Evolutionary conservation across 2,113 vertebrate species (phyloP).

Genomic region (Malurus elegans): DNA sequence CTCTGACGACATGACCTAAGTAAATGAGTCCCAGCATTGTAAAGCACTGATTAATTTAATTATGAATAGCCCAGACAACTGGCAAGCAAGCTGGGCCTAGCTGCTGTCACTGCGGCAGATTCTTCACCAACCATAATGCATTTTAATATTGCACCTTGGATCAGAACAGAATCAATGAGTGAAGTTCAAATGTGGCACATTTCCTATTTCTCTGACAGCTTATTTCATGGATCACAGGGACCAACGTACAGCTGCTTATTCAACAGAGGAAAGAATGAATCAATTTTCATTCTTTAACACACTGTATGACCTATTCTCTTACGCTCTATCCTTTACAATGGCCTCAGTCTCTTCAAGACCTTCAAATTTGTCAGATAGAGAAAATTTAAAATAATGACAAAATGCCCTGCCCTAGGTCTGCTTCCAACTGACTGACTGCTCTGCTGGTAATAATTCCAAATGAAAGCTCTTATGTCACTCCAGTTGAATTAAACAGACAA

Average conservation of each 20-base stretch:
- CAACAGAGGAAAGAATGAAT: constrained; percentile 72
- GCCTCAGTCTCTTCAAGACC: constrained; percentile 57
- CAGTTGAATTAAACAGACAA: constrained; percentile 69
- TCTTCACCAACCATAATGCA: not conserved
- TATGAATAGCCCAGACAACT: not conserved
- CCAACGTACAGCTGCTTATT: constrained; percentile 71
- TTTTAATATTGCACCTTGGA: constrained; percentile 3
- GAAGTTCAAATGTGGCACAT: constrained; percentile 63
- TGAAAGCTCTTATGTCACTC: constrained; percentile 66
- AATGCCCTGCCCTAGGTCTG: constrained; percentile 46
- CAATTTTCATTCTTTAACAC: constrained; percentile 72
- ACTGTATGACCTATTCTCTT: constrained; percentile 63
- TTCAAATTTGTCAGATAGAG: constrained; percentile 62
- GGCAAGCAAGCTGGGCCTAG: not conserved
- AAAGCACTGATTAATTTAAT: constrained; percentile 16
- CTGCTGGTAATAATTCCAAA: constrained; percentile 61
- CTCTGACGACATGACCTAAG: not conserved
- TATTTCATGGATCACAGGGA: constrained; percentile 78
- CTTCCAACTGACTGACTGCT: constrained; percentile 33
- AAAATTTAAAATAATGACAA: constrained; percentile 65
- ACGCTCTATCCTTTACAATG: constrained; percentile 40
- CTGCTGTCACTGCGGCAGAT: not conserved
- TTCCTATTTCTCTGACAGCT: constrained; percentile 71
- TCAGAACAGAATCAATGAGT: constrained; percentile 13
- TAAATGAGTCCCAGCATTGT: not conserved